phyloP scores from a whole-genome alignment of 2,888 invertebrate species.

The Phymatocera aterrima region DNA sequence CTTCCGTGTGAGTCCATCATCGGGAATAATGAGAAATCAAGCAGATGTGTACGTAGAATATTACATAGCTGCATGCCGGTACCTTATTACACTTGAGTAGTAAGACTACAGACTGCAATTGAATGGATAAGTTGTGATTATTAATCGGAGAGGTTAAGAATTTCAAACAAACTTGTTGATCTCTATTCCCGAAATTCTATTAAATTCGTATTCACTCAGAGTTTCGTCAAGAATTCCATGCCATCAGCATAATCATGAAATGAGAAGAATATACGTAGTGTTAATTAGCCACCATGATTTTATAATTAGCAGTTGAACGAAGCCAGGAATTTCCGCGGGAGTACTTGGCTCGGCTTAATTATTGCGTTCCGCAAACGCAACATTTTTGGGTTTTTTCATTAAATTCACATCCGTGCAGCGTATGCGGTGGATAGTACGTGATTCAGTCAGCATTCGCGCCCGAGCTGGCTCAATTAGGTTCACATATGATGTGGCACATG shows the following conservation, averaged over 20 bases:
- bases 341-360: not conserved
- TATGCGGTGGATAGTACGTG: constrained; percentile 1
- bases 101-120: not conserved
- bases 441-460: not conserved
- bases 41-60: not conserved
- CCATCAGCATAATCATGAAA: not conserved
- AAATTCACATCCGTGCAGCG: constrained; percentile 6
- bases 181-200: not conserved
- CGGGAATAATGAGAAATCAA: not conserved
- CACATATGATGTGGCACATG: not conserved
- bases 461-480: not conserved
- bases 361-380: not conserved
- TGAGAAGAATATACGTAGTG: not conserved
- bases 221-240: not conserved
- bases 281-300: not conserved
- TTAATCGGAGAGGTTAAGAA: not conserved
- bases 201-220: not conserved
- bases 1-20: not conserved
- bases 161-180: not conserved
- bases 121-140: not conserved
- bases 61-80: no score
- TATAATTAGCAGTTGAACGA: not conserved
- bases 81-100: no score
- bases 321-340: not conserved
- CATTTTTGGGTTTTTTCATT: not conserved